Base-by-base conservation (phyloP, 2,797 vertebrate species). In the Limnodromus scolopaceus region DNA sequence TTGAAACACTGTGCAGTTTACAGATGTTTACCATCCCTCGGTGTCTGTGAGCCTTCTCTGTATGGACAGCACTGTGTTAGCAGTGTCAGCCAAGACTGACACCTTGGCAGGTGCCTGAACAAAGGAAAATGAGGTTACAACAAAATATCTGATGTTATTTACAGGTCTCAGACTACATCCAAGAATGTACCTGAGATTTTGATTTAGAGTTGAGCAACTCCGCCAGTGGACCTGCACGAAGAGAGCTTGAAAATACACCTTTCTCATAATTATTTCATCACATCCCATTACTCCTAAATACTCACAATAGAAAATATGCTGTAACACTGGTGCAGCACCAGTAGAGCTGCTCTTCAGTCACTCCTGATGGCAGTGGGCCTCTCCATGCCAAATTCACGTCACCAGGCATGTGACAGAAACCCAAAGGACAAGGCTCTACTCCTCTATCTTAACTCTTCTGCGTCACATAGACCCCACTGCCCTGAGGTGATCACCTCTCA, bases 111-210 rank as follows among this genome's bases (percentile, higher is more conserved):
- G 23, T 48, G 64, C 64, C 81, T 64, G 66, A 76, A 70, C 46
- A 69, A 66, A 89, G 54, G 66, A 90, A 95, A 91, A 92, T 55
- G 63, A 65, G 64, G 41, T 78, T 91, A 74, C 71, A 89, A 55
- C 49, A 64, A 94, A 93, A 92, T 66, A 91, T 34, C 77, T 9
- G 5, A 82, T 66, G 71, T 66, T 77, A 71, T 92, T 91, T 93
- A 89, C 71, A 69, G 53, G 36, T 54, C 75, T 89, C 9, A 2
- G 51, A 22, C 11, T 72, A 53, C 32, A 68, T 83, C 54, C 78
- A 87, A 75, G 48, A 64, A 77, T 10, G 20, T 30, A 25, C 25
- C 32, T 66, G 72, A 74, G 38, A 43, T 55, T 74, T 46, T 70
- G 75, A n/a, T 84, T 64, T 70, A 9, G 22, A 70, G 32, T 30